Conservation (phyloP, 1,140 invertebrate species). For the Drosophila takahashii region DNA sequence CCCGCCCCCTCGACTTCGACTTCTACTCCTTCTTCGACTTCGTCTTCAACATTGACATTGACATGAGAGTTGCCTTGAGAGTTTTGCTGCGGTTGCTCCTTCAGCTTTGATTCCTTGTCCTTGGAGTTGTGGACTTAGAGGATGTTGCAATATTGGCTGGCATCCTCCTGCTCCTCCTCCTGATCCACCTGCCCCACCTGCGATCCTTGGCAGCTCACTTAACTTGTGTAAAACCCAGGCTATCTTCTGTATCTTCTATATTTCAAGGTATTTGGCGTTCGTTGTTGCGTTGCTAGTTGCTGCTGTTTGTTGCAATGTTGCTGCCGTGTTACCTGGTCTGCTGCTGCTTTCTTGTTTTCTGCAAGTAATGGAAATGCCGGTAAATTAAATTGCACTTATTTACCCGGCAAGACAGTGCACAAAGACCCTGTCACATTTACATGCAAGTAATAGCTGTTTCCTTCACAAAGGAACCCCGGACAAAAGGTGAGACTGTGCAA, state of each 20-base stretch:
- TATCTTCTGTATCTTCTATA: background rate
- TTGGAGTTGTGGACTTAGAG: background rate
- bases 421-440: conserved; percentile 43
- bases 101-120: conserved; percentile 37
- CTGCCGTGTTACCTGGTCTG: conserved; percentile 42
- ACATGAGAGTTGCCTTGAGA: conserved; percentile 77
- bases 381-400: conserved; percentile 49
- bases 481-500: conserved; percentile 4
- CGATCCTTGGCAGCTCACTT: conserved; percentile 26
- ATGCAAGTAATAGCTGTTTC: conserved; percentile 35
- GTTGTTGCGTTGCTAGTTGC: conserved; percentile 64
- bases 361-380: conserved; percentile 36
- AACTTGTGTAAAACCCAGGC: conserved; percentile 34
- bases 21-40: conserved; percentile 24
- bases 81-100: conserved; percentile 64
- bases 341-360: conserved; percentile 32
- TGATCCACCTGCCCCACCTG: background rate
- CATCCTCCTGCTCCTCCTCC: conserved; percentile 47
- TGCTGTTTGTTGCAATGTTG: conserved; percentile 19
- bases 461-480: conserved; percentile 17
- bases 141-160: conserved; percentile 36
- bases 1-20: background rate
- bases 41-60: conserved; percentile 69
- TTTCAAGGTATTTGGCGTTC: conserved; percentile 76
- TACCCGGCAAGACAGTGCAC: conserved; percentile 41